Conservation (phyloP, 1,140 invertebrate species). For the Zeugodacus cucurbitae region DNA sequence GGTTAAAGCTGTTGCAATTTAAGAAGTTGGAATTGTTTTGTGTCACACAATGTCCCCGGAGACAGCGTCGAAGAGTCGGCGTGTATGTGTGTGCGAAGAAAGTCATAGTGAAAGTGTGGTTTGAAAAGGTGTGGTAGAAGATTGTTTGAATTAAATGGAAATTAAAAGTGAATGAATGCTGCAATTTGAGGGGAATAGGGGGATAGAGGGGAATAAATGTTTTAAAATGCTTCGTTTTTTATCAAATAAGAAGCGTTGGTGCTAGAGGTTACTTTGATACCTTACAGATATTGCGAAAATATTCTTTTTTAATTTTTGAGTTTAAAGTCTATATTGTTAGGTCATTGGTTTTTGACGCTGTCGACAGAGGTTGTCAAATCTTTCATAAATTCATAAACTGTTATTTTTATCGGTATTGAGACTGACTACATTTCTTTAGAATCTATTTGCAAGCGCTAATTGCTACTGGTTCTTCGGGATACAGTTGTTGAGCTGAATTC, state of each 20-base stretch:
- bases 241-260: not conserved
- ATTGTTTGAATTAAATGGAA: not conserved
- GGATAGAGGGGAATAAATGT: not conserved
- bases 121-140: not conserved
- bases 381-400: no score
- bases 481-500: no score
- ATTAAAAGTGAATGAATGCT: slow-evolving; percentile 18
- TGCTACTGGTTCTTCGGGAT: no score
- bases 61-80: not conserved
- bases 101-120: slow-evolving; percentile 1
- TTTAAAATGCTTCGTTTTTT: not conserved
- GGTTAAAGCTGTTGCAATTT: slow-evolving; percentile 12
- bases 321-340: no score
- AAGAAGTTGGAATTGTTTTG: slow-evolving; percentile 34
- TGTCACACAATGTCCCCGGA: slow-evolving; percentile 5
- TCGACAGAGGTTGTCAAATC: no score
- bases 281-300: no score
- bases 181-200: not conserved
- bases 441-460: no score
- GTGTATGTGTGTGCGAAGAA: not conserved
- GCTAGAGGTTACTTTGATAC: not conserved
- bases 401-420: no score
- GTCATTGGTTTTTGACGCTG: no score
- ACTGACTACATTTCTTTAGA: no score
- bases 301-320: no score